Evolutionary conservation across 2,888 invertebrate species (phyloP).

Genomic region (Pseudanteris insignis): DNA sequence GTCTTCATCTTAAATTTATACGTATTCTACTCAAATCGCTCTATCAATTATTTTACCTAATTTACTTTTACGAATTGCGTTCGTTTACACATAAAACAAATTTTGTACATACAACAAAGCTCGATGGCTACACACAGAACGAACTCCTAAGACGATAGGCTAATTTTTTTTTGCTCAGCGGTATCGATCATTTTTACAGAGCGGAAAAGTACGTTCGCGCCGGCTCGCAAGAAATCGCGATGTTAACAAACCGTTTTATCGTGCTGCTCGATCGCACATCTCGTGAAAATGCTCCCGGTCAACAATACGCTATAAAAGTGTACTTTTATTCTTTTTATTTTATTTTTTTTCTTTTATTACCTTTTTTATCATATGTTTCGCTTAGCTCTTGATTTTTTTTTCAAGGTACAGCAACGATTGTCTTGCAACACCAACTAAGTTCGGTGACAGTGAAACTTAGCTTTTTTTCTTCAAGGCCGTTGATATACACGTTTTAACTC

Average conservation of each 20-base stretch:
- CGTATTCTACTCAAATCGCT: too few species aligned
- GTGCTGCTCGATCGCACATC: slow-evolving; percentile 26
- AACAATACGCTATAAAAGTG: slow-evolving; percentile 7
- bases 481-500: too few species aligned
- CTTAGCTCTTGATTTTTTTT: slow-evolving; percentile 39
- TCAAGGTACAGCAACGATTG: slow-evolving; percentile 39
- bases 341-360: slow-evolving; percentile 1
- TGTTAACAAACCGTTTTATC: slow-evolving; percentile 42
- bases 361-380: slow-evolving; percentile 5
- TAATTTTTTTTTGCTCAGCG: background rate
- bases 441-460: too few species aligned
- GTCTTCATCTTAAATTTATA: too few species aligned
- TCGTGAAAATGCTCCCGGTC: slow-evolving; percentile 15
- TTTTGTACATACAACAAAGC: too few species aligned
- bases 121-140: too few species aligned
- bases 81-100: too few species aligned
- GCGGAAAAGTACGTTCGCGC: slow-evolving; percentile 9
- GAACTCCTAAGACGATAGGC: background rate
- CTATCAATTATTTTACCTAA: too few species aligned
- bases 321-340: slow-evolving; percentile 1
- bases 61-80: too few species aligned
- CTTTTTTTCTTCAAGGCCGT: too few species aligned
- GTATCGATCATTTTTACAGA: slow-evolving; percentile 21
- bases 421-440: slow-evolving; percentile 48
- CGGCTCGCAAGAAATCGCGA: slow-evolving; percentile 15